phyloP scores from a whole-genome alignment of 2,113 vertebrate species.

The Cryptotis parvus region DNA sequence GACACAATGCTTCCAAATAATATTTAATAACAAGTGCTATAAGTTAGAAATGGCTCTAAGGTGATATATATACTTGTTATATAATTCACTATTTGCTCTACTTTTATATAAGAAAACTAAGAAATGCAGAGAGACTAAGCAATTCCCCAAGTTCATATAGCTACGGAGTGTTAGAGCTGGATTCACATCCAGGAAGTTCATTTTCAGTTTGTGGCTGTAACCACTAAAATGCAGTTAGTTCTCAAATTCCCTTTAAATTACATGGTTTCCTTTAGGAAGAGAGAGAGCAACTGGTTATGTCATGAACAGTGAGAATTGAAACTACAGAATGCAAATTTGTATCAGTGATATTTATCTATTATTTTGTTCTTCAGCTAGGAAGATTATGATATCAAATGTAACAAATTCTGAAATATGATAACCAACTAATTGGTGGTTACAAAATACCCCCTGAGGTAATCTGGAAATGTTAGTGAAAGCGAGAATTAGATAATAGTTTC shows the following conservation, averaged over 20 bases:
- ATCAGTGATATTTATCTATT: conserved; percentile 38
- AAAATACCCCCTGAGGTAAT: conserved; percentile 53
- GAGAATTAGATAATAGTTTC: conserved; percentile 10
- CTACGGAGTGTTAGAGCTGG: not conserved
- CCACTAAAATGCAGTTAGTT: conserved; percentile 5
- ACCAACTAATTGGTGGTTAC: conserved; percentile 6
- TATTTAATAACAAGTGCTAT: conserved; percentile 19
- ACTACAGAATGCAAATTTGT: not conserved
- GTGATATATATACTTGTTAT: not conserved
- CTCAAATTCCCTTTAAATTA: not conserved
- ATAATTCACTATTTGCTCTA: conserved; percentile 11
- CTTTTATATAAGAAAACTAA: conserved; percentile 35
- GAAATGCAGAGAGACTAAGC: not conserved
- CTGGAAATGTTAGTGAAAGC: conserved; percentile 2
- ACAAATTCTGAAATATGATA: conserved; percentile 51
- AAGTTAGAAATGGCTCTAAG: conserved; percentile 31
- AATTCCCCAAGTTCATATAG: not conserved
- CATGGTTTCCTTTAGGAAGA: conserved; percentile 34
- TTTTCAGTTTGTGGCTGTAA: conserved; percentile 3
- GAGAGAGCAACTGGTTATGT: not conserved
- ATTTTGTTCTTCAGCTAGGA: conserved; percentile 44
- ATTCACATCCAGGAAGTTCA: not conserved
- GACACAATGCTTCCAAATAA: not conserved
- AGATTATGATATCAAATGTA: conserved; percentile 48
- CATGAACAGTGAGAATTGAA: not conserved